Evolutionary conservation across 1,140 invertebrate genomes (phyloP).

Genomic region (Whitmania pigra): DNA sequence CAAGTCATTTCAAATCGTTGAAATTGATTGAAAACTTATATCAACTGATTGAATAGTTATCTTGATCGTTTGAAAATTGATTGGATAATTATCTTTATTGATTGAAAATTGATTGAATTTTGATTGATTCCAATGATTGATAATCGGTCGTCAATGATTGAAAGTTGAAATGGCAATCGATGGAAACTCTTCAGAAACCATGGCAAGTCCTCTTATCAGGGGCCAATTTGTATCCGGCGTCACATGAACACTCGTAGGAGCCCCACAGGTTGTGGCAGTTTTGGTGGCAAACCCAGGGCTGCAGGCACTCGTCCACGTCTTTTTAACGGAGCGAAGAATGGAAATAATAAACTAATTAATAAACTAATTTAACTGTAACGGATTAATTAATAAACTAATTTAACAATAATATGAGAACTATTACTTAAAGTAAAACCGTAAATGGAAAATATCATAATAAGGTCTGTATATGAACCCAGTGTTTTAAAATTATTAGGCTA

Average conservation of each 20-base stretch:
- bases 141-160: neutral
- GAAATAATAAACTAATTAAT: neutral
- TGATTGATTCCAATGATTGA: neutral
- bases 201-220: conserved; percentile 17
- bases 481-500: too few species aligned
- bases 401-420: too few species aligned
- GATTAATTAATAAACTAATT: neutral
- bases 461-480: too few species aligned
- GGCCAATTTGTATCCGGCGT: conserved; percentile 8
- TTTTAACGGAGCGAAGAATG: conserved; percentile 13
- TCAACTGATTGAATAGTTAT: too few species aligned
- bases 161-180: neutral
- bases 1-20: too few species aligned
- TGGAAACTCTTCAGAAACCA: neutral
- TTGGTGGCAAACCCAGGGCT: conserved; percentile 27
- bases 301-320: conserved; percentile 36
- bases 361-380: neutral
- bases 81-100: too few species aligned
- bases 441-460: too few species aligned
- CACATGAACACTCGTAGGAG: conserved; percentile 16
- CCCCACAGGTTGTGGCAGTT: conserved; percentile 18
- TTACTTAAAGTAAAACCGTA: too few species aligned
- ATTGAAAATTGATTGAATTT: too few species aligned
- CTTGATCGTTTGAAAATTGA: too few species aligned
- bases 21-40: too few species aligned